Evolutionary conservation across 2,113 vertebrate species (phyloP), one percentile per base, ranked within the genome.

Genomic region (Pituophis catenifer): DNA sequence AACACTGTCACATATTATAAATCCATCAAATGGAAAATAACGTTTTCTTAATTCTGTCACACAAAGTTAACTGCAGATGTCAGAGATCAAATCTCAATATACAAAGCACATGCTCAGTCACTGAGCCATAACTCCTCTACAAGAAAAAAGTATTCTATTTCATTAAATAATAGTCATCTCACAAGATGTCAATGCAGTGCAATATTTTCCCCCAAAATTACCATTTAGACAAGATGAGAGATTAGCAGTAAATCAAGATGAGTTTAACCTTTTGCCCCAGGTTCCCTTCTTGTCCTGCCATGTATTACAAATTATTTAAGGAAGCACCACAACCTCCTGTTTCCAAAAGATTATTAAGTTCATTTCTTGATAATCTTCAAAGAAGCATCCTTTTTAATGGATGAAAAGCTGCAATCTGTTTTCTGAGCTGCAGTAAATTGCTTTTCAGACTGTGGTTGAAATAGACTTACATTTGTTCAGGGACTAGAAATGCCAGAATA

Each of bases 371-470:
- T 92, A 93, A 94, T 55, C 59, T 11, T 89, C 29, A 89, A 93
- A 95, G 86, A 89, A 94, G 15, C 52, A 70, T 1, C 70, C 3
- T 89, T 70, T 86, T 53, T 29, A 90, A 86, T 0, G 2, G 21
- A 93, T 70, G 92, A 90, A 93, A 92, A 75, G 29, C 44, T 54
- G 57, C 91, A 70, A n/a, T 91, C 89, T 91, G 62, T 65, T 92
- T 89, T 89, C 86, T 89, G 62, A 93, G 91, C 65, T 94, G 93
- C 48, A 58, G 52, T 53, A 89, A 94, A 94, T 91, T 91, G 54
- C 86, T 94, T 93, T 93, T 93, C 91, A 91, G 94, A 21, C 15
- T 24, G 59, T 89, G 65, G 29, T 86, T 94, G 57, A 91, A 38
- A 90, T 58, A 90, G 54, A 85, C 55, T 54, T 65, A 89, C 44